Conservation (phyloP, 2,888 invertebrate species). For the Hypercompe scribonia region DNA sequence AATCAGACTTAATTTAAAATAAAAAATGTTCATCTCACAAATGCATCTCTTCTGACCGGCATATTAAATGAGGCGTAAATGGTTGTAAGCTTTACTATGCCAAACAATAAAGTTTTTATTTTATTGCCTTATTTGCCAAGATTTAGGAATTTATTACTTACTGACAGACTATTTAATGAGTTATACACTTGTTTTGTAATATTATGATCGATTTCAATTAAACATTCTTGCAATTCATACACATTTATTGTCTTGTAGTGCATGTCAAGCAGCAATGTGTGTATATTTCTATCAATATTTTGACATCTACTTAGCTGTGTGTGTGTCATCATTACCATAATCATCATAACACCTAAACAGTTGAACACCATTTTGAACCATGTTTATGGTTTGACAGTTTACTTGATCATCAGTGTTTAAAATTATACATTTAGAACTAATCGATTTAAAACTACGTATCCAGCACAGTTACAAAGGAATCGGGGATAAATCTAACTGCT, state of each 20-base stretch:
- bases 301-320: too few species aligned
- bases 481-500: too few species aligned
- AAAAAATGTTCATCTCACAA: slow-evolving; percentile 1
- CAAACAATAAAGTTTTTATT: slow-evolving; percentile 16
- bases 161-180: neutral
- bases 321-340: too few species aligned
- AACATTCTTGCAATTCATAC: neutral
- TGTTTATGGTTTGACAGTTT: too few species aligned
- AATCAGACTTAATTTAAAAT: neutral
- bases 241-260: neutral
- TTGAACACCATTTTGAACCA: too few species aligned
- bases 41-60: slow-evolving; percentile 14
- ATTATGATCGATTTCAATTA: neutral
- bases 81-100: slow-evolving; percentile 2
- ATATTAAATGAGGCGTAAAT: slow-evolving; percentile 17
- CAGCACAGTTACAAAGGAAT: neutral
- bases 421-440: too few species aligned
- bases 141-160: neutral
- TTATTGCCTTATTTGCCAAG: slow-evolving; percentile 7
- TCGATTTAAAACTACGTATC: neutral
- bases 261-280: neutral
- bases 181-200: neutral
- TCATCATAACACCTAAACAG: too few species aligned
- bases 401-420: too few species aligned
- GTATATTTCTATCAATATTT: neutral